Conservation (phyloP, 1,140 invertebrate genomes). For the Thaumatotibia leucotreta region DNA sequence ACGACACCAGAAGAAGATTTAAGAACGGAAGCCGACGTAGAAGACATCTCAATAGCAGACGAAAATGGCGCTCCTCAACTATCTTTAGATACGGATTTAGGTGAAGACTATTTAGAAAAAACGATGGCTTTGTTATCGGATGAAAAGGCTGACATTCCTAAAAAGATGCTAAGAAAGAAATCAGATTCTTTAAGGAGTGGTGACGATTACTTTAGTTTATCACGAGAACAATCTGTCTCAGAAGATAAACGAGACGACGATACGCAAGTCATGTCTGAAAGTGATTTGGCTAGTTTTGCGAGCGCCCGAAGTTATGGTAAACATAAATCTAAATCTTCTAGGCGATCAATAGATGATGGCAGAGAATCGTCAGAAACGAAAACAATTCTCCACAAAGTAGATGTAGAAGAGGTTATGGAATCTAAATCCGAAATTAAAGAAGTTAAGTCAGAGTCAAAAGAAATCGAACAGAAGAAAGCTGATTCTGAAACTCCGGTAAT, state of each 20-base stretch:
- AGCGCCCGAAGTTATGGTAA: slow-evolving; percentile 78
- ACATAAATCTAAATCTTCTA: slow-evolving; percentile 52
- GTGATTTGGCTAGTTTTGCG: slow-evolving; percentile 78
- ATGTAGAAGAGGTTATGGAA: slow-evolving; percentile 22
- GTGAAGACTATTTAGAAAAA: slow-evolving; percentile 64
- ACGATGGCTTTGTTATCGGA: slow-evolving; percentile 56
- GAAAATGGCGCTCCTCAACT: slow-evolving; percentile 72
- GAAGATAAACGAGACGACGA: slow-evolving; percentile 70
- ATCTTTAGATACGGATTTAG: slow-evolving; percentile 59
- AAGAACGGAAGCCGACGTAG: slow-evolving; percentile 89
- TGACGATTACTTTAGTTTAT: slow-evolving; percentile 79
- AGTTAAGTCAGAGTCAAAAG: background rate
- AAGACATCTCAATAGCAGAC: slow-evolving; percentile 88
- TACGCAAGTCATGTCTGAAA: slow-evolving; percentile 69
- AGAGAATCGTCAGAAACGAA: slow-evolving; percentile 48
- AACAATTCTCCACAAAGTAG: slow-evolving; percentile 56
- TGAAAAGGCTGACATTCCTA: slow-evolving; percentile 54
- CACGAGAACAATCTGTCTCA: slow-evolving; percentile 62
- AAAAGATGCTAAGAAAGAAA: slow-evolving; percentile 70
- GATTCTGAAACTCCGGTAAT: slow-evolving; percentile 50
- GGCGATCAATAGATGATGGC: slow-evolving; percentile 43
- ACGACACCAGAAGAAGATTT: slow-evolving; percentile 85
- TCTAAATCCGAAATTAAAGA: background rate
- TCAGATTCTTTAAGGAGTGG: slow-evolving; percentile 76
- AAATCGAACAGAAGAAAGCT: slow-evolving; percentile 20